Percentiles rank a stretch among this genome's conserved stretches.
Conservation (phyloP, 2,113 vertebrate species). For the Noturus placidus region DNA sequence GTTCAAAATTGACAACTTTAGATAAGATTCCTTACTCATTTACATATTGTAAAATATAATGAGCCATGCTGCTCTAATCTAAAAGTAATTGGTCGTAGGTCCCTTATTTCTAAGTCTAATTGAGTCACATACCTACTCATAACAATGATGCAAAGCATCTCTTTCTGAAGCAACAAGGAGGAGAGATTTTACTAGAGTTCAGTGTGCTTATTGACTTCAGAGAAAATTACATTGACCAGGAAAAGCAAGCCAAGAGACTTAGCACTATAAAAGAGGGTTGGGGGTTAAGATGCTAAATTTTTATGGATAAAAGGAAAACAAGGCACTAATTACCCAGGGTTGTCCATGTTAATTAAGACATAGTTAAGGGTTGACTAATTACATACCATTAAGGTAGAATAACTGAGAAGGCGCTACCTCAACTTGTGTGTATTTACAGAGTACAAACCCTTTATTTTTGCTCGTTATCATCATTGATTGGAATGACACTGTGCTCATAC, state of each 20-base stretch:
- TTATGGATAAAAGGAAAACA: constrained; percentile 34
- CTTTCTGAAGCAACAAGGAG: not conserved
- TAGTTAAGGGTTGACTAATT: constrained; percentile 55
- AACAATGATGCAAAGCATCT: constrained; percentile 6
- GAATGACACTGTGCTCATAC: constrained; percentile 32
- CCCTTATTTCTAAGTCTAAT: constrained; percentile 23
- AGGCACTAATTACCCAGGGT: constrained; percentile 46
- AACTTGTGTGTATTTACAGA: constrained; percentile 45
- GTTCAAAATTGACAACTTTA: constrained; percentile 39
- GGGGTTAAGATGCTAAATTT: constrained; percentile 40
- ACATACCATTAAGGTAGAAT: constrained; percentile 41
- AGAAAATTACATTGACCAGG: constrained; percentile 27
- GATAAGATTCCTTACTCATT: constrained; percentile 43
- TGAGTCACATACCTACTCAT: constrained; percentile 15
- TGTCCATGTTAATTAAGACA: constrained; percentile 51
- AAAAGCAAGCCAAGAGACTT: constrained; percentile 42
- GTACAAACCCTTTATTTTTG: constrained; percentile 37
- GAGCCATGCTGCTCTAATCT: constrained; percentile 46
- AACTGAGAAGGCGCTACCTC: constrained; percentile 38
- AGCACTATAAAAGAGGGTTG: constrained; percentile 20
- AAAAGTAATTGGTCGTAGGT: constrained; percentile 37
- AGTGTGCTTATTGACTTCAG: constrained; percentile 26
- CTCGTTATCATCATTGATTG: constrained; percentile 43
- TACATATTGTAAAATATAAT: constrained; percentile 55
- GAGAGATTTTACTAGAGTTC: constrained; percentile 5